Evolutionary conservation across 2,888 invertebrate genomes (phyloP), one percentile per base, ranked within the genome.

Genomic region (Julus scanicus): DNA sequence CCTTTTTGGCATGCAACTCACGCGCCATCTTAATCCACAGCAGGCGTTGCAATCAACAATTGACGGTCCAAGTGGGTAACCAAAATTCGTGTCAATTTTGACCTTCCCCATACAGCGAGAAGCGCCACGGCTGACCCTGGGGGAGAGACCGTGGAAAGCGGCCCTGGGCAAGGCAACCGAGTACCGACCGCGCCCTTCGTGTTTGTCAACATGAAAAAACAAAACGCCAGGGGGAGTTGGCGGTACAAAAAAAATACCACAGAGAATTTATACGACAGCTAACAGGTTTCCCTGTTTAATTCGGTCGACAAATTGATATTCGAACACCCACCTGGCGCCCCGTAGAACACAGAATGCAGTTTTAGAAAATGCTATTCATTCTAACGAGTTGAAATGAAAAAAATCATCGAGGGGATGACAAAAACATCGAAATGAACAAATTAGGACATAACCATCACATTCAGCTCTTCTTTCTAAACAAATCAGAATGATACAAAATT

Each of bases 261-360:
- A 15, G 15, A 53, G 2, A 53, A 15, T 6, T 53, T 53, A 53
- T 53, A 6, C 15, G 48, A n/a, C n/a, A n/a, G n/a, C n/a, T n/a
- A 63, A 63, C 63, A 63, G 63, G 63, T 63, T 63, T 63, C 1
- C 11, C 63, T 63, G 63, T 63, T 63, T 63, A 63, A 63, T 63
- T 63, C 63, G 63, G 63, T 63, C 63, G 2, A 13, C 63, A 63
- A 63, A 63, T 63, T n/a, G 63, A 63, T 13, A 3, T 17, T 63
- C n/a, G 63, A 63, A 63, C 63, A 63, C 63, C 63, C 63, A 63
- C 63, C 53, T 53, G 53, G 53, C 53, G n/a, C n/a, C 63, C 63
- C n/a, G 63, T n/a, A 20, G 11, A 63, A 63, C 48, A 9, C 48
- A 48, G 48, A 48, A 48, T 48, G 48, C 48, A 5, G 48, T 8